These are phyloP conservation scores for Halcyon badia DNA, from an alignment of 2,797 vertebrate species.

Conservation along the genomic window DNA sequence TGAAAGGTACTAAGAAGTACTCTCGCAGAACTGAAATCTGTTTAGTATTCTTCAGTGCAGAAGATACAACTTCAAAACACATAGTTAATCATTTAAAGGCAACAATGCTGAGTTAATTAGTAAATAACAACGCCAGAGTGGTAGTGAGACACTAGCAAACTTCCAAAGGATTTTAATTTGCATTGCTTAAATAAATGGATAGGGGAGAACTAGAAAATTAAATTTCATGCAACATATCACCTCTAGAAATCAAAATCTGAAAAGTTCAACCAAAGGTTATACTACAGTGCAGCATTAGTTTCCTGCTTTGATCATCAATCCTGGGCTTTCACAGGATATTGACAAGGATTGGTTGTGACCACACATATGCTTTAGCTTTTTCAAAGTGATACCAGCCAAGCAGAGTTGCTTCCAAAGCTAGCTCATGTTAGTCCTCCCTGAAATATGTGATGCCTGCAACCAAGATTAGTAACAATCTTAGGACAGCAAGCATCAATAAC, in stretches of 20 bases:
- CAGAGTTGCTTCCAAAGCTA: constrained; percentile 50
- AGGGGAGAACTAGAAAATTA: constrained; percentile 36
- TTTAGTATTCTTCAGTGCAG: constrained; percentile 50
- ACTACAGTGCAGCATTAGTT: constrained; percentile 81
- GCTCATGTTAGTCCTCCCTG: background rate
- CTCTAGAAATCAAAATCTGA: constrained; percentile 72
- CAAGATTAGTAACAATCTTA: background rate
- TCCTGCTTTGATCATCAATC: constrained; percentile 87
- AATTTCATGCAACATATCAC: constrained; percentile 54
- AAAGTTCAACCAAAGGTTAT: constrained; percentile 88
- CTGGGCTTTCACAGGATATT: constrained; percentile 82
- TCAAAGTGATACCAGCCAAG: constrained; percentile 55
- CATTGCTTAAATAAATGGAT: constrained; percentile 41
- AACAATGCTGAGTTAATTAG: constrained; percentile 21
- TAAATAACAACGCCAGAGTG: constrained; percentile 44
- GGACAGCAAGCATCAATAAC: background rate
- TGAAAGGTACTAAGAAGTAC: constrained; percentile 42
- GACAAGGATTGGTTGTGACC: constrained; percentile 88
- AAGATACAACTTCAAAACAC: constrained; percentile 64
- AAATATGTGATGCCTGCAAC: background rate
- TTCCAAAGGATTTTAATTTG: constrained; percentile 46
- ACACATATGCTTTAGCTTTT: constrained; percentile 82
- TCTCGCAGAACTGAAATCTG: constrained; percentile 57
- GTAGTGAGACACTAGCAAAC: constrained; percentile 15
- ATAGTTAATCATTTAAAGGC: constrained; percentile 41